Evolutionary conservation across 2,113 vertebrate genomes (phyloP), one percentile per base, ranked within the genome.

Genomic region (Embiotoca jacksoni): DNA sequence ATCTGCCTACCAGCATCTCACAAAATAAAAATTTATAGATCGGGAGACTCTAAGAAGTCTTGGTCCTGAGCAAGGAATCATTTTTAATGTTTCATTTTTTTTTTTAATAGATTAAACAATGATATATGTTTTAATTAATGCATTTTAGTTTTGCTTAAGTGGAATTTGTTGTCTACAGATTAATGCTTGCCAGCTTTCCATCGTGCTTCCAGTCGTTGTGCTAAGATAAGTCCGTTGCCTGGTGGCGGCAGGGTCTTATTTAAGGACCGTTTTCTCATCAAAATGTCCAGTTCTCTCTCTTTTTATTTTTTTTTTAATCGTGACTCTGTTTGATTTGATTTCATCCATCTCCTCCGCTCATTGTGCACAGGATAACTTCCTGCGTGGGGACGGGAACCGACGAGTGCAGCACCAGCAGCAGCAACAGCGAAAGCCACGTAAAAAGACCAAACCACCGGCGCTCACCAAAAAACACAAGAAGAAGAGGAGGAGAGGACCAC

Each of bases 401-500:
- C 96, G 97, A 94, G 96, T 98, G 95, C 97, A 98, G 93, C 96
- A 98, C 95, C 98, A 98, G 92, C 97, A 97, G 93, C 96, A 96
- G 88, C 97, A 98, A 88, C 98, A 97, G 94, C 96, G 97, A 85
- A 99, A 99, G 93, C 98, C 98, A 92, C 97, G 98, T 86, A 99
- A 98, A 95, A 99, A 99, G 96, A 98, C 97, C 2, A 99, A 99
- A 94, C 98, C 98, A 47, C 97, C 98, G 88, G 97, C 98, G 39
- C 96, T 99, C 93, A 99, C 97, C 95, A 99, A 99, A 97, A 99
- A 99, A 97, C 98, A 99, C 91, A 99, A 99, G 94, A 99, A 99
- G 94, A 99, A 99, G 94, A 95, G 96, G 89, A 94, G 97, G 85
- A 96, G 96, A 94, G 96, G 95, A 33, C 97, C 97, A 0, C 95